Evolutionary conservation across 1,140 invertebrate species (phyloP).

Genomic region (Drosophila neocordata): DNA sequence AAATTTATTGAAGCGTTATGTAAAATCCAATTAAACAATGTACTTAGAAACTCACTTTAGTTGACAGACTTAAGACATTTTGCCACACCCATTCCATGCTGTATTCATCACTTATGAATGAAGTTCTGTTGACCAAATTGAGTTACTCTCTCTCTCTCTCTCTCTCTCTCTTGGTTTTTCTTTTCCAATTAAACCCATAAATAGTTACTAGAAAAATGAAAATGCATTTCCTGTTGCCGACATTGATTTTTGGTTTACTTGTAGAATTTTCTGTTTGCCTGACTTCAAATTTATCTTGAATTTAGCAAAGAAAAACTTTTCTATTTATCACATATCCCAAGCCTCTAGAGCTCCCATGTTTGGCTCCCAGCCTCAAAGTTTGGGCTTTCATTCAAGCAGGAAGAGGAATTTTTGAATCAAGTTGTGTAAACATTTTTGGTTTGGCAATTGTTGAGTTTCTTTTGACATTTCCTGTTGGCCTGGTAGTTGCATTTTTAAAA

Average conservation of each 20-base stretch:
- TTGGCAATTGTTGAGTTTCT: slow-evolving; percentile 13
- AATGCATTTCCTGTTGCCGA: slow-evolving; percentile 3
- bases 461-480: slow-evolving; percentile 29
- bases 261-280: neutral
- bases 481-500: slow-evolving; percentile 55
- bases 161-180: neutral
- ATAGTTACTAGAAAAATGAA: neutral
- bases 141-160: neutral
- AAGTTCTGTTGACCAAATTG: neutral
- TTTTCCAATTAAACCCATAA: neutral
- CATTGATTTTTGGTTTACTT: slow-evolving; percentile 3
- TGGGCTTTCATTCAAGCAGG: neutral
- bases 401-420: neutral
- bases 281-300: neutral
- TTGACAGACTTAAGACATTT: too few relatives aligned
- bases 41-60: too few relatives aligned
- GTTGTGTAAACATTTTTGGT: slow-evolving; percentile 26
- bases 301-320: neutral
- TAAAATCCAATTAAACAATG: too few relatives aligned
- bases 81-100: too few relatives aligned
- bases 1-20: too few relatives aligned
- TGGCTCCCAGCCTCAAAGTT: neutral
- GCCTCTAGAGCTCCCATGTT: neutral
- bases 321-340: neutral
- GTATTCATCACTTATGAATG: slow-evolving; percentile 2